Evolutionary conservation across 2,797 vertebrate genomes (phyloP).

Genomic region (Danio choprae): DNA sequence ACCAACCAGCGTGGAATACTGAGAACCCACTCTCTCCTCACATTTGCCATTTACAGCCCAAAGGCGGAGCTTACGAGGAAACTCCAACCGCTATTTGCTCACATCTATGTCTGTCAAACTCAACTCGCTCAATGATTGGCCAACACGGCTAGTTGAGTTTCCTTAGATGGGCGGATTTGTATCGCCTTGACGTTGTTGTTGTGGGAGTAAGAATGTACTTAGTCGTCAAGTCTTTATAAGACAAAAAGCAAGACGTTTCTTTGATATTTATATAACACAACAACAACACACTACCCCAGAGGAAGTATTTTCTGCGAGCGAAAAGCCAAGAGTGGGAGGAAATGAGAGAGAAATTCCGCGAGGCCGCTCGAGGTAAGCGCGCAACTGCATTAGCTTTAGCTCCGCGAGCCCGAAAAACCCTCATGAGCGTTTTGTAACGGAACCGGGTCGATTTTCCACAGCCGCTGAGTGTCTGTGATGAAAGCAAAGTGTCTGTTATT

Average conservation of each 20-base stretch:
- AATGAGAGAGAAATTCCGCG: conserved; percentile 69
- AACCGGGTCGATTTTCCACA: conserved; percentile 26
- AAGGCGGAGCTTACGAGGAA: conserved; percentile 52
- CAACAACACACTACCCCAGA: conserved; percentile 9
- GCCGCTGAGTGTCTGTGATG: not conserved
- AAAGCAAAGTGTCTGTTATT: not conserved
- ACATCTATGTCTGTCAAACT: conserved; percentile 8
- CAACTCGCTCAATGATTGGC: conserved; percentile 66
- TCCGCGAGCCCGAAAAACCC: conserved; percentile 48
- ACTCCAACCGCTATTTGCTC: conserved; percentile 60
- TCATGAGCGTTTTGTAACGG: conserved; percentile 38
- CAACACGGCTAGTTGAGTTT: not conserved
- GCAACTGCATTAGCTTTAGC: conserved; percentile 63
- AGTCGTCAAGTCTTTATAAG: conserved; percentile 72
- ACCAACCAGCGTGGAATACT: conserved; percentile 65
- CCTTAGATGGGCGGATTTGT: conserved; percentile 63
- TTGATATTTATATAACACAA: conserved; percentile 67
- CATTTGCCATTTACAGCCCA: conserved; percentile 63
- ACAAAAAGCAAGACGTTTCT: conserved; percentile 54
- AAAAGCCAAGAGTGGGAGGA: conserved; percentile 63
- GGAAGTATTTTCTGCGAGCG: not conserved
- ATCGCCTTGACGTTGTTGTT: conserved; percentile 78
- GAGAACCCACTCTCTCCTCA: conserved; percentile 39
- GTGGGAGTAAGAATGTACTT: conserved; percentile 82
- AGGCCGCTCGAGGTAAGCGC: conserved; percentile 78